These are phyloP conservation scores for Cylindroiulus punctatus DNA, from an alignment of 2,888 invertebrate species.

Conservation along the genomic window DNA sequence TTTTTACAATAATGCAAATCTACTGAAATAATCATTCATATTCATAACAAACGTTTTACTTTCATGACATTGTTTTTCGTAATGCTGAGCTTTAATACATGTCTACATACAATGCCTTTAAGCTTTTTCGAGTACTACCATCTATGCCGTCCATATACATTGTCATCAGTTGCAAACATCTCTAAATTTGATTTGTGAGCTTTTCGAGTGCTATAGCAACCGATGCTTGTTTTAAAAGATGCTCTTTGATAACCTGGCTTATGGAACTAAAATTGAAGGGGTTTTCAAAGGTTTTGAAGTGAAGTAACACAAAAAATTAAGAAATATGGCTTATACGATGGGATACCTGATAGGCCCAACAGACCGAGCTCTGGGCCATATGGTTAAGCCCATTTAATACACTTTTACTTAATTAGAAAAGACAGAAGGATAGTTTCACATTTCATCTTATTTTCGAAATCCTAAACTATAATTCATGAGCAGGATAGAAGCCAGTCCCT, in stretches of 20 bases:
- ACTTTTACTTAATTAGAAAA: not conserved
- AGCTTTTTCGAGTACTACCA: not conserved
- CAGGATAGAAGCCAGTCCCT: not conserved
- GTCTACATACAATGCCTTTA: not conserved
- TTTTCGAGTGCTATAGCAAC: not conserved
- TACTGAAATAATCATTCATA: too few relatives aligned
- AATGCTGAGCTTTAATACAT: not conserved
- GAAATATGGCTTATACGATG: not conserved
- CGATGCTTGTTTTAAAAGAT: not conserved
- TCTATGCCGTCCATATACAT: not conserved
- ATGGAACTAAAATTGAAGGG: not conserved
- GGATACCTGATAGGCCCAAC: too few relatives aligned
- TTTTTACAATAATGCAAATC: too few relatives aligned
- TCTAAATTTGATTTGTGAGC: slow-evolving; percentile 9
- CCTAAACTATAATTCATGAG: not conserved
- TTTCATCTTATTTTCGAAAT: not conserved
- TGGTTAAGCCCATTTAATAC: not conserved
- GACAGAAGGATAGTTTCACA: not conserved
- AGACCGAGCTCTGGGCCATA: not conserved
- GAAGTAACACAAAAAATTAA: not conserved
- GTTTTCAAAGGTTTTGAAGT: too few relatives aligned
- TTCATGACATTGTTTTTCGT: too few relatives aligned
- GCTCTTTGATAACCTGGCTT: not conserved
- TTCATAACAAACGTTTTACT: too few relatives aligned
- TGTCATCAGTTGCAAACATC: not conserved